phyloP scores from a whole-genome alignment of 2,797 vertebrate genomes.

The Holocentrus rufus region DNA sequence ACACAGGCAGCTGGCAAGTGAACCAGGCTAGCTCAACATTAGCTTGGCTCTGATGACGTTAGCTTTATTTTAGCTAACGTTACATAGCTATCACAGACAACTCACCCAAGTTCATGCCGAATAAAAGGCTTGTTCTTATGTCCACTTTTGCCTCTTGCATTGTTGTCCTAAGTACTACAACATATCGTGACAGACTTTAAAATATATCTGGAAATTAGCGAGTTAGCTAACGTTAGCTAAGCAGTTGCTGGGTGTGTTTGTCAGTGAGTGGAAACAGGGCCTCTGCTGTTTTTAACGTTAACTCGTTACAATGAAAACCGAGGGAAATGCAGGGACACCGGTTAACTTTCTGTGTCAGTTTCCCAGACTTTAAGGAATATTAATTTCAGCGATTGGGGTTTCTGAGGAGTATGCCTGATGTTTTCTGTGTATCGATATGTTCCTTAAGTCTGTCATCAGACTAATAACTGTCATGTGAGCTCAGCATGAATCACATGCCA shows the following conservation, averaged over 20 bases:
- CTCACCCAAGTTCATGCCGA: no score
- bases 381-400: background rate
- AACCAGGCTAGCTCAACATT: background rate
- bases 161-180: background rate
- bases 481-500: background rate
- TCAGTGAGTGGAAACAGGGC: slow-evolving; percentile 9
- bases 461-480: background rate
- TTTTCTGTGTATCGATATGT: slow-evolving; percentile 30
- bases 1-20: slow-evolving; percentile 12
- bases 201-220: background rate
- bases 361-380: background rate
- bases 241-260: slow-evolving; percentile 18
- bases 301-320: background rate
- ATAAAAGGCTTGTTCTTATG: no score
- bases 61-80: background rate
- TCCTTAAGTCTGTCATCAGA: slow-evolving; percentile 33
- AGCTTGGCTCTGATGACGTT: background rate
- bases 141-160: background rate
- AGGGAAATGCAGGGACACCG: no score
- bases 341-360: fast-evolving
- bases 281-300: background rate
- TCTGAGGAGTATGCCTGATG: background rate
- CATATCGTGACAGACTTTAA: background rate
- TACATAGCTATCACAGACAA: no score
- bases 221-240: slow-evolving; percentile 42